Base-by-base conservation (phyloP, 2,888 invertebrate species). In the Sialis fuliginosa region DNA sequence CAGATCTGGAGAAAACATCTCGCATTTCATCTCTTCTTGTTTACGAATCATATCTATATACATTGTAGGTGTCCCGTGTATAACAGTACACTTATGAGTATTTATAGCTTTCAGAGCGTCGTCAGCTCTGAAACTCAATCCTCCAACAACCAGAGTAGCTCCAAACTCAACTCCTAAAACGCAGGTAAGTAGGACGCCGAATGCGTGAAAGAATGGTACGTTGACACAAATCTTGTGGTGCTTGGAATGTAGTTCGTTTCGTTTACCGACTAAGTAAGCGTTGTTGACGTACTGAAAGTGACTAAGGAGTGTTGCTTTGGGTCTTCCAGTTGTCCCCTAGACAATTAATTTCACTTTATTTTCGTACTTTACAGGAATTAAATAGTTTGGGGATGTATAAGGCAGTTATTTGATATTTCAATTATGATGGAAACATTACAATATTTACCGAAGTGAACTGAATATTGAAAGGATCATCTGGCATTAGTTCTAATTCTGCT, bases 61-160 rank as follows among this genome's bases (percentile, higher is more conserved):
- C 89, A 89, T 89, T 3, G 90, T 89, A 6, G 90, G 88, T 0
- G 88, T 87, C 35, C 88, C 88, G 58, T 79, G 79, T 32, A 81
- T 60, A 1, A 77, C 62, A 0, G 76, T 76, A 57, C 87, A 86
- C 75, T 74, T 77, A 62, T 89, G 82, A 22, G 72, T 62, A 30
- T 71, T 63, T 5, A 86, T 72, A 0, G 82, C 74, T 44, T 74
- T 62, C 2, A 88, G 60, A 0, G 79, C 71, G 35, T 69, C 69
- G 12, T 69, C 66, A 0, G 85, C 72, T 58, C 78, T 75, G 54
- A 77, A 83, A 0, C 65, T 64, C 0, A 68, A 63, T 0, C 70
- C 61, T 1, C 82, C 80, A 3, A 82, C 52, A 1, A 84, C 72
- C 22, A 77, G 46, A 0, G 81, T 77, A 0, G 70, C 62, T 0